phyloP scores from a whole-genome alignment of 2,113 vertebrate genomes.

The Cyprinodon tularosa region DNA sequence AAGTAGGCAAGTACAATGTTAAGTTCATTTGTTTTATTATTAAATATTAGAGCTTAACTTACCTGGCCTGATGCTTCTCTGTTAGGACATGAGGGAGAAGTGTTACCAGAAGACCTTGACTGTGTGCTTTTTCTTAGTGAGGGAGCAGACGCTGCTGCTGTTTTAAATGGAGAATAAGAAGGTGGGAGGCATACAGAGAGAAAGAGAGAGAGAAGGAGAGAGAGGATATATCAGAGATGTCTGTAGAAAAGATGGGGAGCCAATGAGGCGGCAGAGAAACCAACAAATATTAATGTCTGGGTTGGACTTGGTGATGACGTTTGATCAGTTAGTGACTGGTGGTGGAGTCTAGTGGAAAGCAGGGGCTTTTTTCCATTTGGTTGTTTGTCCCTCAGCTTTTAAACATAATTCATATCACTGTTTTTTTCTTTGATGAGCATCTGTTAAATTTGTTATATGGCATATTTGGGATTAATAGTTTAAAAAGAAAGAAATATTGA shows the following conservation, averaged over 20 bases:
- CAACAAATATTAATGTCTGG: slow-evolving; percentile 33
- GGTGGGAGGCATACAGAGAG: not conserved
- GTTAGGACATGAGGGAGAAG: not conserved
- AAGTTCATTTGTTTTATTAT: not conserved
- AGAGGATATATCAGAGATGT: slow-evolving; percentile 4
- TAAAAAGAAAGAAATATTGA: too few relatives aligned
- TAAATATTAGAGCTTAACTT: slow-evolving; percentile 5
- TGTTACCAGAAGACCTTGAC: slow-evolving; percentile 14
- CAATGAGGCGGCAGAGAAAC: slow-evolving; percentile 40
- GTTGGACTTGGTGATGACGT: slow-evolving; percentile 31
- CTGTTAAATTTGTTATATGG: too few relatives aligned
- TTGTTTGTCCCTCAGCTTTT: not conserved
- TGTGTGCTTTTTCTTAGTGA: slow-evolving; percentile 23
- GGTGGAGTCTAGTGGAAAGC: not conserved
- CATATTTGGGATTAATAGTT: too few relatives aligned
- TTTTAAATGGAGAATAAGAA: slow-evolving; percentile 25
- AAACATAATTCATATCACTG: not conserved
- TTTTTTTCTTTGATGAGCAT: not conserved
- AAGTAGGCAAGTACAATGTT: not conserved
- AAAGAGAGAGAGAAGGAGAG: not conserved
- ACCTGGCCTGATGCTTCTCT: slow-evolving; percentile 34
- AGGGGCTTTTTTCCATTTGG: not conserved
- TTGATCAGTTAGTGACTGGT: slow-evolving; percentile 34
- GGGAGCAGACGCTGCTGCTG: slow-evolving; percentile 39
- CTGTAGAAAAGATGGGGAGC: slow-evolving; percentile 26